Percentiles rank a stretch among this genome's conserved stretches.
Evolutionary conservation across 2,888 invertebrate species (phyloP).

Genomic region (Tenthredo amoena): DNA sequence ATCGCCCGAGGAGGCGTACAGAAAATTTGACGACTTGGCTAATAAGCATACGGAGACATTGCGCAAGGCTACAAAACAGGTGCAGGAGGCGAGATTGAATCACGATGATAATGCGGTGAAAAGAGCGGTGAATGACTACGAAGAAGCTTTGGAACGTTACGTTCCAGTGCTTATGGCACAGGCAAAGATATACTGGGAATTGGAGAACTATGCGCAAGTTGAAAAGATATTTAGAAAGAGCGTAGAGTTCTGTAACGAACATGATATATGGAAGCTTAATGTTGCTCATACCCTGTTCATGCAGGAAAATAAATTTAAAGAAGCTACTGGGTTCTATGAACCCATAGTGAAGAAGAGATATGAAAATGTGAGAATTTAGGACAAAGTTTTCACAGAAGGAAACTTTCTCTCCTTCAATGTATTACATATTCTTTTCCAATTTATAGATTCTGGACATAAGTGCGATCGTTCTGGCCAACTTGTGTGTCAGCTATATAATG

Average conservation of each 20-base stretch:
- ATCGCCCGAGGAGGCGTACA: conserved; percentile 96
- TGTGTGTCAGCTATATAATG: conserved; percentile 99
- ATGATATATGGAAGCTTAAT: conserved; percentile 98
- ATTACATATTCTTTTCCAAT: not conserved
- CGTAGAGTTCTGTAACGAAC: conserved; percentile 98
- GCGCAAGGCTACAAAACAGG: conserved; percentile 94
- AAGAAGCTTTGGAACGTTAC: conserved; percentile 94
- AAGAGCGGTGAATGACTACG: conserved; percentile 94
- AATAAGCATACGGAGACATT: conserved; percentile 94
- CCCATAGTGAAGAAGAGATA: conserved; percentile 97
- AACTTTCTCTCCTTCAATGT: not conserved
- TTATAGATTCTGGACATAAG: conserved; percentile 92
- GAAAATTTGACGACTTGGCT: conserved; percentile 96
- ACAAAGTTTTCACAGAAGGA: not conserved
- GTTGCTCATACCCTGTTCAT: conserved; percentile 99
- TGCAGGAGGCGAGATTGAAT: conserved; percentile 94
- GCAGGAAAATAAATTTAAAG: conserved; percentile 99
- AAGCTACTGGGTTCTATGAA: conserved; percentile 98
- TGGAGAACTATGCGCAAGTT: conserved; percentile 96
- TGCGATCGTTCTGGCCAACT: conserved; percentile 98
- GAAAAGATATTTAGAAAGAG: conserved; percentile 98
- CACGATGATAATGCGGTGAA: conserved; percentile 94
- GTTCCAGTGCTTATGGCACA: conserved; percentile 99
- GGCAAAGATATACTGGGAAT: conserved; percentile 99
- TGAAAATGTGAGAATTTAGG: conserved; percentile 83